Evolutionary conservation across 2,797 vertebrate genomes (phyloP), one percentile per base, ranked within the genome.

Genomic region (Rallus crepitans): DNA sequence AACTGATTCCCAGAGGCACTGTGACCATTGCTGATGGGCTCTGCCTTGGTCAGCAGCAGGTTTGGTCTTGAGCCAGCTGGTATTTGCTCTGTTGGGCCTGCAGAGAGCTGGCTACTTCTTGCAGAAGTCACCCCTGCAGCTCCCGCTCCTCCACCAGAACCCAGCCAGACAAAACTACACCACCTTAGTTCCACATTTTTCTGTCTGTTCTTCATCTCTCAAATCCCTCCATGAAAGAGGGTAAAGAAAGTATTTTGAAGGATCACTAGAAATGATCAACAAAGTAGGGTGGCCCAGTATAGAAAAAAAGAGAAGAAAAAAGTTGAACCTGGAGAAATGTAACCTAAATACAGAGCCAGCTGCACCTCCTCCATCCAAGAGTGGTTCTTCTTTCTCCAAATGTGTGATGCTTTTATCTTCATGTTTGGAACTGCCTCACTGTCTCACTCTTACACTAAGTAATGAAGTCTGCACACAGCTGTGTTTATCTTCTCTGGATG

Each of bases 401-500:
- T 66, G 28, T 35, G 30, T 82, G 52, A 60, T 87, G 15, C 57
- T 17, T 93, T n/a, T 78, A 1, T 78, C 65, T 93, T 75, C 0
- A 0, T 73, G 15, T 85, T 93, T 86, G 52, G 17, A 73, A 52
- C 70, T 93, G n/a, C 59, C 39, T 92, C 50, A 17, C 33, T 64
- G 20, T 82, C 73, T 78, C 63, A 39, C 20, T 89, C n/a, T 65
- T 70, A 63, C 18, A 25, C 45, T 27, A 83, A 88, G 50, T 72
- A 72, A 79, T 87, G 30, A 77, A 56, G 25, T 50, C 42, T 85
- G 5, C 68, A 18, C 79, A 40, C 68, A 95, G 75, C 71, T 93
- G 78, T 94, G 68, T 92, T 94, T 95, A 73, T 93, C 87, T 92
- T 91, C 56, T 92, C 53, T 71, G 45, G n/a, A 21, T 91, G 30